A percentile compares a stretch with the other conserved stretches of the same genome.
These are phyloP conservation scores for Cladopsammia gracilis DNA, from an alignment of 64 coral and sea anemone genomes.

Conservation along the genomic window DNA sequence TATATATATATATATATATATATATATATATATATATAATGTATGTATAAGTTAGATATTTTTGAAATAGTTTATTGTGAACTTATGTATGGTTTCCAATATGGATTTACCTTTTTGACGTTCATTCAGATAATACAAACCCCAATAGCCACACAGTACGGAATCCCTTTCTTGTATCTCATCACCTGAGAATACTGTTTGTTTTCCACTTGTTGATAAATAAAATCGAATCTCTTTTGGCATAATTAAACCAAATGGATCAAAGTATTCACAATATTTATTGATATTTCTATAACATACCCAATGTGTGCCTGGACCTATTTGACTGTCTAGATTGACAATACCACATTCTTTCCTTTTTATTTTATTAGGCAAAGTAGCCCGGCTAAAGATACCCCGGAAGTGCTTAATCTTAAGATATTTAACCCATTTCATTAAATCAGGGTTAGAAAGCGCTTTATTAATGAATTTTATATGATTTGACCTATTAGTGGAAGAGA, in stretches of 20 bases:
- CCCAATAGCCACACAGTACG: conserved; percentile 62
- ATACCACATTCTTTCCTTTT: conserved; percentile 61
- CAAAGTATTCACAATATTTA: too few species aligned
- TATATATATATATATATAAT: too few species aligned
- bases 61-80: too few species aligned
- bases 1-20: too few species aligned
- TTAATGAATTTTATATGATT: background rate
- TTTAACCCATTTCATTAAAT: conserved; percentile 26
- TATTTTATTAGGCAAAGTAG: conserved; percentile 7
- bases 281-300: background rate
- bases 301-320: conserved; percentile 34
- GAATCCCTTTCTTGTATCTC: conserved; percentile 43
- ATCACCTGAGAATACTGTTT: background rate
- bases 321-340: conserved; percentile 45
- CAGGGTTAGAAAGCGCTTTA: conserved; percentile 25
- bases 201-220: conserved; percentile 8
- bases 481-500: conserved; percentile 12
- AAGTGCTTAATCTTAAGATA: conserved; percentile 24
- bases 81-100: too few species aligned
- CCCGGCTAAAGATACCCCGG: conserved; percentile 20
- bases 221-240: background rate
- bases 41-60: too few species aligned
- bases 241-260: conserved; percentile 6
- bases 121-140: conserved; percentile 44
- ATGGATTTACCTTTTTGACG: background rate